Base-by-base conservation (phyloP, 2,888 invertebrate genomes). In the Romanomermis culicivorax region DNA sequence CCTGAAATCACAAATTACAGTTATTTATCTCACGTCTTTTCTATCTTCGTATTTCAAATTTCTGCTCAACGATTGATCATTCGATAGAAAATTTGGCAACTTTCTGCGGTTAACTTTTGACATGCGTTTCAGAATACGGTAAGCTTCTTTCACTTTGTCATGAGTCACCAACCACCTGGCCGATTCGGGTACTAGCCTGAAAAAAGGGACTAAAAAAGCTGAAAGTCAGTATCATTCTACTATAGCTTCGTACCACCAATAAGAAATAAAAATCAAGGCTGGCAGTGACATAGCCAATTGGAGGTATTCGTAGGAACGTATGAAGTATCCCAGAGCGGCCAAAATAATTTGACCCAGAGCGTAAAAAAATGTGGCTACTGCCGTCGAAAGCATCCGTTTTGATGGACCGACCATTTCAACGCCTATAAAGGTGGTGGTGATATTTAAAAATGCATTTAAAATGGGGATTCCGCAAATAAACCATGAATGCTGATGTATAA, bases 341-440 rank as follows among this genome's bases (percentile, higher is more conserved):
- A 68, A 52, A 0, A 63, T 4, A 11, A 67, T 56, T 29, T 64
- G 56, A 3, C 72, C 72, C 17, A 68, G 20, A 0, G 70, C 66
- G 60, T 69, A 72, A 61, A 70, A 70, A 43, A 66, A 62, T 25
- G 69, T 68, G 1, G 69, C 65, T 27, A 69, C 63, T n/a, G 69
- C 64, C 0, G 70, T 69, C 2, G 71, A 68, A 56, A 68, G 62
- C 54, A 67, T 63, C 27, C 72, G 62, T 54, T 70, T 69, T 14
- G 63, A 61, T 2, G 71, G 70, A 0, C 72, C 72, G 17, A 72
- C 70, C 49, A 72, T 55, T 60, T 72, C 72, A 65, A 72, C 67
- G 45, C 69, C 67, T 45, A 23, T n/a, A 45, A 45, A 45, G n/a
- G n/a, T n/a, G n/a, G n/a, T n/a, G n/a, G 20, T 7, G 27, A 50